Conservation (phyloP, 2,113 vertebrate genomes). For the Vireo altiloquus region DNA sequence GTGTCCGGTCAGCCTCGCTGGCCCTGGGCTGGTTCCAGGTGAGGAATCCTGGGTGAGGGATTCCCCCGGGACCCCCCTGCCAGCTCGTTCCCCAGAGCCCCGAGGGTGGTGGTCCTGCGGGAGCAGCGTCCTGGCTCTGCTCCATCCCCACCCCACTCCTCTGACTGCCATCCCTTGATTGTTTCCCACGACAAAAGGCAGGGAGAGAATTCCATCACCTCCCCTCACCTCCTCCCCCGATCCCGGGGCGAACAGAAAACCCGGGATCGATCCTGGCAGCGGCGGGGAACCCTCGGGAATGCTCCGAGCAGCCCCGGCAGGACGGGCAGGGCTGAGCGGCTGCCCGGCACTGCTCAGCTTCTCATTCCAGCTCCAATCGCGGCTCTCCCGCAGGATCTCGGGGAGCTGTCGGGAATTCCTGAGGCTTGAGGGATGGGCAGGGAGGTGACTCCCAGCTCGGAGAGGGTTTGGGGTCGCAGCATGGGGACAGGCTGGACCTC, state of each 20-base stretch:
- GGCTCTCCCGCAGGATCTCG: not conserved
- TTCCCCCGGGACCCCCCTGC: not conserved
- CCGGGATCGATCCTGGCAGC: not conserved
- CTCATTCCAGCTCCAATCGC: not conserved
- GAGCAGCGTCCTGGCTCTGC: not conserved
- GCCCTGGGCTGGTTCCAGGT: too few relatives aligned
- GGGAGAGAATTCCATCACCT: constrained; percentile 49
- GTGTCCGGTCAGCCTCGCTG: not conserved
- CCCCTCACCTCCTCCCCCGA: constrained; percentile 2
- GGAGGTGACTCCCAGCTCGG: fast-evolving
- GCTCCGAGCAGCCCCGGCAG: not conserved
- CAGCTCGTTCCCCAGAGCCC: not conserved
- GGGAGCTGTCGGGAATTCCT: not conserved
- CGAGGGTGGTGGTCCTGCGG: not conserved
- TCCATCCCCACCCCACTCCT: not conserved
- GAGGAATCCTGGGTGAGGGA: not conserved
- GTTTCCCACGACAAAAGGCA: not conserved
- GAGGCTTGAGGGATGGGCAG: not conserved
- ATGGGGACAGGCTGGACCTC: not conserved
- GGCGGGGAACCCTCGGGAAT: not conserved
- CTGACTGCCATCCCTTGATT: not conserved
- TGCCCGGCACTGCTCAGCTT: not conserved
- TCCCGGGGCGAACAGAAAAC: not conserved
- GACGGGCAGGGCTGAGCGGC: not conserved
- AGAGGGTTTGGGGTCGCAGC: not conserved